Evolutionary conservation across 1,140 invertebrate genomes (phyloP).

Genomic region (Yoshiicerus persimilis): DNA sequence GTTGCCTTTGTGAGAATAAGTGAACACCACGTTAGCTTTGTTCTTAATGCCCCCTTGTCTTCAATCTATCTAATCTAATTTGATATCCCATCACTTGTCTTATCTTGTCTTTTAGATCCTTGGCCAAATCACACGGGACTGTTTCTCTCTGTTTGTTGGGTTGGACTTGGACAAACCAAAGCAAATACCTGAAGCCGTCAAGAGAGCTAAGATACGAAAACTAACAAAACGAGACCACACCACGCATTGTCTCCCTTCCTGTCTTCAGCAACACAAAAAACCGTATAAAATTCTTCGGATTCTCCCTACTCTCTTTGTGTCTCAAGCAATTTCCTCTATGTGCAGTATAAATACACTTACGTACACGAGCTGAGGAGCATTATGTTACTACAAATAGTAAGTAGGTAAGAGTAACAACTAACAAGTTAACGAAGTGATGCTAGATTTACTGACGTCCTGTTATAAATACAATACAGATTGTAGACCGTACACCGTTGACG

Average conservation of each 20-base stretch:
- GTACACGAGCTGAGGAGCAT: neutral
- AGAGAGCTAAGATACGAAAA: neutral
- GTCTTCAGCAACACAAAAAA: neutral
- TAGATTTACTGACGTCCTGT: neutral
- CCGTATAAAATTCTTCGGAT: neutral
- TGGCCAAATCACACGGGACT: neutral
- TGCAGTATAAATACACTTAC: neutral
- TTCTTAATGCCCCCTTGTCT: constrained; percentile 12
- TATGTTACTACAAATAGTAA: neutral
- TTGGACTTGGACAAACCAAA: neutral
- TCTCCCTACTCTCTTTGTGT: neutral
- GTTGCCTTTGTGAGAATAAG: neutral
- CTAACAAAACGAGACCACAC: neutral
- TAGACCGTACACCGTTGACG: neutral
- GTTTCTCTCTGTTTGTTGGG: neutral
- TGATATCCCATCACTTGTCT: constrained; percentile 16
- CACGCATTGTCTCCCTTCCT: neutral
- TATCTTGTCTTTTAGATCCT: constrained; percentile 1
- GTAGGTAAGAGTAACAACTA: neutral
- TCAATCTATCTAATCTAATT: constrained; percentile 15
- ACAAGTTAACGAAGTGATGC: neutral
- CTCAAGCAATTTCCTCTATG: neutral
- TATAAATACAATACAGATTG: neutral
- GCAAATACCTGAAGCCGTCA: constrained; percentile 6
- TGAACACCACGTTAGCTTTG: constrained; percentile 15